Evolutionary conservation across 2,113 vertebrate species (phyloP), one percentile per base, ranked within the genome.

Genomic region (Tragelaphus buxtoni): DNA sequence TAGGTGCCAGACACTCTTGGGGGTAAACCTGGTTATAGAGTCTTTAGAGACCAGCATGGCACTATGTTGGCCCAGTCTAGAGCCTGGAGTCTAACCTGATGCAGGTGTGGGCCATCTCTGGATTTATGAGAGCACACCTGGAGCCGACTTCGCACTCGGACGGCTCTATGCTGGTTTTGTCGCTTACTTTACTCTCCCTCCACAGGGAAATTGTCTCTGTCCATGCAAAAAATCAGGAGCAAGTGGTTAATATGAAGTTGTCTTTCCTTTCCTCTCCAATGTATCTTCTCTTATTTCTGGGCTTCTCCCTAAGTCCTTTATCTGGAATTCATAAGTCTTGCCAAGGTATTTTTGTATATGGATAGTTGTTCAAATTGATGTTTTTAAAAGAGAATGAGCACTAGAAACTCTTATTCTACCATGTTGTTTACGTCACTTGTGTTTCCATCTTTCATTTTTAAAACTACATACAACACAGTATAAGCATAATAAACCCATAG

Each of bases 151-250:
- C 6, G 6, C 17, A 53, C 11, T 35, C 3, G 3, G 20, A 22
- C 0, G 4, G 20, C 32, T 81, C 49, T 81, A 10, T 81, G 3
- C 18, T 53, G 11, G 32, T 6, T 53, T 35, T 20, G 32, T 53
- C 0, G 0, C 11, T 81, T 22, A 53, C 32, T 81, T 35, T 35
- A 53, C 32, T 53, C 6, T 81, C 49, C 32, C 6, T 5, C 3
- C 11, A 53, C 3, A 51, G 3, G 32, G 10, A 53, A 24, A n/a
- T 4, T 24, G 32, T n/a, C 32, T 81, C 32, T 81, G 11, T 35
- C 18, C 9, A 53, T 1, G 1, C 32, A 8, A 7, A 12, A 7
- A 6, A 22, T 35, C 9, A 51, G 32, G 17, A 32, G 30, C 7
- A n/a, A 81, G 28, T 32, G 28, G 32, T 7, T 35, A n/a, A 81